Evolutionary conservation across 2,888 invertebrate genomes (phyloP).

Genomic region (Hipparchia semele): DNA sequence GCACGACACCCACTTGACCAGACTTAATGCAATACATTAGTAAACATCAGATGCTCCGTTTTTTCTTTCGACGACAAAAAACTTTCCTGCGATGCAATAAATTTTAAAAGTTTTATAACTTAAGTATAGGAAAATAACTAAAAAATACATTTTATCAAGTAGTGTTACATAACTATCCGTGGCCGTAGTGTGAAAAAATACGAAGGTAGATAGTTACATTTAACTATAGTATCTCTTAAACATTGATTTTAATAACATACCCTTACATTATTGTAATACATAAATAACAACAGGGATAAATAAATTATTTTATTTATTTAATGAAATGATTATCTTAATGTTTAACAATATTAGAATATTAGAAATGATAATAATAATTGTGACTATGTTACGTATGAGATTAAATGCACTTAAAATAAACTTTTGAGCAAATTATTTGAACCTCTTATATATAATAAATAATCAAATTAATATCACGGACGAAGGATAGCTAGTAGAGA

Average conservation of each 20-base stretch:
- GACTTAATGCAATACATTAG: too few species aligned
- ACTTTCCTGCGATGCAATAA: too few species aligned
- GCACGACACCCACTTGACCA: too few species aligned
- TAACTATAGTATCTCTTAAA: not conserved
- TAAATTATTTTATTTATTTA: too few species aligned
- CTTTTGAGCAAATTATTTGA: not conserved
- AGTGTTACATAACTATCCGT: not conserved
- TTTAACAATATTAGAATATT: not conserved
- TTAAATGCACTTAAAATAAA: not conserved
- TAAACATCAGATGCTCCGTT: too few species aligned
- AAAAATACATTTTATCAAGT: too few species aligned
- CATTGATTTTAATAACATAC: not conserved
- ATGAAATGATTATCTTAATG: not conserved
- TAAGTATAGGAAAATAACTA: too few species aligned
- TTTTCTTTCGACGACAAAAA: too few species aligned
- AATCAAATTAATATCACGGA: too few species aligned
- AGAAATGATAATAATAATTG: not conserved
- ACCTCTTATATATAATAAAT: too few species aligned
- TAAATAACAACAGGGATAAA: conserved; percentile 3
- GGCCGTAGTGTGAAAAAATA: not conserved
- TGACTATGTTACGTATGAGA: not conserved
- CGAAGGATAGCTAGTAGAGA: too few species aligned
- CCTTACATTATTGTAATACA: not conserved
- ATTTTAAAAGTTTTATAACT: too few species aligned
- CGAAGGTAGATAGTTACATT: not conserved